Evolutionary conservation across 2,113 vertebrate species (phyloP).

Genomic region (Campylorhamphus procurvoides): DNA sequence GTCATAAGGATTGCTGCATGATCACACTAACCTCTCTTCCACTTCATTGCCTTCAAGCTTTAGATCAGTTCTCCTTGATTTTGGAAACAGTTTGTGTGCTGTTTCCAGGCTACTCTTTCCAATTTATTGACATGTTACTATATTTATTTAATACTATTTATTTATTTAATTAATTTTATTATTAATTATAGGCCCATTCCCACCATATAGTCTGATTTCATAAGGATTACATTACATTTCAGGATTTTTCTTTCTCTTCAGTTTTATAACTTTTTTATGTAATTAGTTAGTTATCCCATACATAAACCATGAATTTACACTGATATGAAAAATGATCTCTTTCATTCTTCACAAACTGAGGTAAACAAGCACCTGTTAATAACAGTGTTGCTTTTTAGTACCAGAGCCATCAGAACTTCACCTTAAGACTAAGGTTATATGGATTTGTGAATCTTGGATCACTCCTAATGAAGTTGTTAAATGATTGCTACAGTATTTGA

Average conservation of each 20-base stretch:
- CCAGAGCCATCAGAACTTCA: neutral
- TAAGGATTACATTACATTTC: neutral
- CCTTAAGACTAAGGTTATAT: neutral
- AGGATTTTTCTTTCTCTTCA: neutral
- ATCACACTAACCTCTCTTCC: conserved; percentile 30
- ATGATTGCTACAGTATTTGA: neutral
- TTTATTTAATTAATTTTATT: neutral
- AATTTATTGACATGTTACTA: neutral
- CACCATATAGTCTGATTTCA: neutral
- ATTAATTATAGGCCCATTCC: neutral
- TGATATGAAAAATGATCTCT: neutral
- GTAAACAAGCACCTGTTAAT: neutral
- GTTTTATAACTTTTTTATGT: neutral
- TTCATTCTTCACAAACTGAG: neutral
- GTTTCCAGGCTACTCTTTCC: neutral
- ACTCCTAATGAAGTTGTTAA: neutral
- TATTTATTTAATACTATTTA: neutral
- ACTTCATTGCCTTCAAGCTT: neutral
- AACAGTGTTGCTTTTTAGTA: neutral
- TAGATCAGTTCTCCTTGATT: neutral
- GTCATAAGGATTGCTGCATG: conserved; percentile 34
- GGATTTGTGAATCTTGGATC: neutral
- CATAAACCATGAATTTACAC: neutral
- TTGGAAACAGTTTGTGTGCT: neutral
- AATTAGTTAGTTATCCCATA: neutral